Conservation (phyloP, 2,113 vertebrate species). For the Acrocephalus kingi region DNA sequence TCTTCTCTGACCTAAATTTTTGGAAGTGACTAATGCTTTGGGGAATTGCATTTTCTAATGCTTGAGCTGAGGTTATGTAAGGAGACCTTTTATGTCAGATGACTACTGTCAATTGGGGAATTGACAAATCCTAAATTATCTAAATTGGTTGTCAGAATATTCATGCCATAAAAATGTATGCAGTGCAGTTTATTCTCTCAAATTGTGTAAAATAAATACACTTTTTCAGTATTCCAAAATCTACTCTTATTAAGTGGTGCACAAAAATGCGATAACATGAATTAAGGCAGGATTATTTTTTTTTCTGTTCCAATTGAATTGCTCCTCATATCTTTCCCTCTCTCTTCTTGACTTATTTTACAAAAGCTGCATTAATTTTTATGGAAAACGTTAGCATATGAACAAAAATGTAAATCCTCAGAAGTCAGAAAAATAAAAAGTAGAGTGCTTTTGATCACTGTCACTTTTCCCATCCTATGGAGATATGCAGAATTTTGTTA, state of each 20-base stretch:
- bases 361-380: background rate
- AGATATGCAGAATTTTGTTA: background rate
- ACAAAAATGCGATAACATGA: background rate
- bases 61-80: slow-evolving; percentile 16
- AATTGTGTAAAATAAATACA: background rate
- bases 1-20: slow-evolving; percentile 49
- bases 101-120: background rate
- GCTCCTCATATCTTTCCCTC: background rate
- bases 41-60: slow-evolving; percentile 1
- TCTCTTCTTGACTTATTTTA: background rate
- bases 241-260: background rate
- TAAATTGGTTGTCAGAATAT: slow-evolving; percentile 8
- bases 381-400: background rate
- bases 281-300: background rate
- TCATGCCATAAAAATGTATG: background rate
- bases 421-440: background rate
- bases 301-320: background rate
- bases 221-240: background rate
- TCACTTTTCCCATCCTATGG: background rate
- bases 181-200: background rate
- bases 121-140: background rate
- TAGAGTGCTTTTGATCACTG: background rate
- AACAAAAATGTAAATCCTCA: background rate
- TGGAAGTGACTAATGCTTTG: background rate
- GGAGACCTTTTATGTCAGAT: background rate